Evolutionary conservation across 2,888 invertebrate genomes (phyloP).

Genomic region (Ashinkailepas kermadecensis): DNA sequence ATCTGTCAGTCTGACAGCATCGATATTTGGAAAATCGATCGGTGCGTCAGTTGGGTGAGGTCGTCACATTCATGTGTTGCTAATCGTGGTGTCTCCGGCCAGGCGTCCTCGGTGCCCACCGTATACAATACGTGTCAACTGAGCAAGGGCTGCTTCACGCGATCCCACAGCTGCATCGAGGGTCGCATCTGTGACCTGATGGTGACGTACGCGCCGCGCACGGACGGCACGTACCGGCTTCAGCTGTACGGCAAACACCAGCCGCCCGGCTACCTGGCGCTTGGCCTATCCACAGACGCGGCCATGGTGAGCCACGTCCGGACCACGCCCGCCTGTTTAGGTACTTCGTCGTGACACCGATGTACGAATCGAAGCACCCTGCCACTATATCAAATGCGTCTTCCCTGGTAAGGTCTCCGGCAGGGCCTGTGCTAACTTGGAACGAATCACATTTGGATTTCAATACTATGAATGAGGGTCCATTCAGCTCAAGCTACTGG

Average conservation of each 20-base stretch:
- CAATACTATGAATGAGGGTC: no score
- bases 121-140: neutral
- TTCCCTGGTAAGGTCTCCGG: no score
- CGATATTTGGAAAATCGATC: no score
- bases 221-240: constrained; percentile 28
- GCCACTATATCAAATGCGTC: no score
- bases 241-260: constrained; percentile 29
- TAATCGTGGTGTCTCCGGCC: neutral
- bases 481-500: no score
- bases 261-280: constrained; percentile 31
- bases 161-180: neutral
- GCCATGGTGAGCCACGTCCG: constrained; percentile 29
- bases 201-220: constrained; percentile 29
- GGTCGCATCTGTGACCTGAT: constrained; percentile 30
- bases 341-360: no score
- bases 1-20: neutral
- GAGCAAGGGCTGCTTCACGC: neutral
- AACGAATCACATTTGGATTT: no score
- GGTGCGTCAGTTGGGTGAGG: neutral
- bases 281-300: constrained; percentile 32
- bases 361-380: no score
- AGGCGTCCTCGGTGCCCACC: neutral
- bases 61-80: neutral
- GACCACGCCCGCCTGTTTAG: no score
- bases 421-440: no score